phyloP scores from a whole-genome alignment of 2,797 vertebrate species.

The Caiman crocodilus region DNA sequence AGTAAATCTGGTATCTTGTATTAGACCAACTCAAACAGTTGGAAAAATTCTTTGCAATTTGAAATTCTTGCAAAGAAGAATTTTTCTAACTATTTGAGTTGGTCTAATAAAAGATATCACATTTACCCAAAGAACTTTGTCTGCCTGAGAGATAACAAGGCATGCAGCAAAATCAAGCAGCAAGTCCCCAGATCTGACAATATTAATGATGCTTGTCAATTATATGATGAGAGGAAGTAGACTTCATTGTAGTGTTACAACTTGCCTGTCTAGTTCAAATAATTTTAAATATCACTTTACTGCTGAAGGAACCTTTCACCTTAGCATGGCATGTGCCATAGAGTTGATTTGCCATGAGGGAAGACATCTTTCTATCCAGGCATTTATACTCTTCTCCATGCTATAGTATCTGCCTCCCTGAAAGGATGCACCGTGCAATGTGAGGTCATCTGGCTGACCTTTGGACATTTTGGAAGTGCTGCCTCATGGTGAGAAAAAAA shows the following conservation, averaged over 20 bases:
- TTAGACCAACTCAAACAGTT: no score
- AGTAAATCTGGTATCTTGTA: no score
- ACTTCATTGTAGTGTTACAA: background rate
- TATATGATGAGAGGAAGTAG: accelerated
- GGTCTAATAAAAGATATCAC: no score
- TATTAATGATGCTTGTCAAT: accelerated
- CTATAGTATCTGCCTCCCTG: background rate
- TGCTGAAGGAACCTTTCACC: background rate
- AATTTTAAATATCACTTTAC: accelerated
- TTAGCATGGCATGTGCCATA: background rate
- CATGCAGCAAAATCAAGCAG: accelerated
- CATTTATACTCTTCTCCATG: background rate
- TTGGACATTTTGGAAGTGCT: background rate
- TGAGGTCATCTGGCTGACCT: background rate
- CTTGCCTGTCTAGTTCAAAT: background rate
- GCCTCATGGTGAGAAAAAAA: background rate
- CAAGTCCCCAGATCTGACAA: accelerated
- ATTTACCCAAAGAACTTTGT: no score
- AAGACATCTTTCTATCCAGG: background rate
- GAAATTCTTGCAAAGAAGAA: no score
- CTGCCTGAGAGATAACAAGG: background rate
- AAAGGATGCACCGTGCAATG: background rate
- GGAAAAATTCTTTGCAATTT: no score
- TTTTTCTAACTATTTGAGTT: no score
- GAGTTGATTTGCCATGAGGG: background rate